Conservation (phyloP, 1,140 invertebrate genomes). For the Galleria mellonella region DNA sequence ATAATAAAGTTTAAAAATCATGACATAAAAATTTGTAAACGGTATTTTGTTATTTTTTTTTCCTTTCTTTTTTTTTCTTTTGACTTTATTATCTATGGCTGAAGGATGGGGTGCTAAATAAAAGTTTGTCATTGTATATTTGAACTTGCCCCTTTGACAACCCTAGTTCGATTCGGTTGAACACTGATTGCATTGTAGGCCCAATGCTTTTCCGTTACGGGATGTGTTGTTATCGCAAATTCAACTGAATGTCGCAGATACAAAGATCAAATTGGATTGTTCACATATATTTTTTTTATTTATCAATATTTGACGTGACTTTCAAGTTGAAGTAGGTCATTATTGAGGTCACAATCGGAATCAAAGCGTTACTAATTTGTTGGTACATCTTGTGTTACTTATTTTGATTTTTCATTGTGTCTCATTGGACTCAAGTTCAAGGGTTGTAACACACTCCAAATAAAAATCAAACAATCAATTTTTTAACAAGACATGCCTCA, state of each 20-base stretch:
- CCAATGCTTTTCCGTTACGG: not conserved
- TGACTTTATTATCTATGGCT: slow-evolving; percentile 54
- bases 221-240: not conserved
- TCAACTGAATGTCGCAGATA: not conserved
- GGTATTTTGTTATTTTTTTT: slow-evolving; percentile 27
- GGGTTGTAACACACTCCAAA: not conserved
- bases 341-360: slow-evolving; percentile 25
- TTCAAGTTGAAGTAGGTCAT: slow-evolving; percentile 20
- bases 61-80: slow-evolving; percentile 16
- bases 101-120: slow-evolving; percentile 53
- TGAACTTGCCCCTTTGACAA: slow-evolving; percentile 48
- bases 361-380: slow-evolving; percentile 22
- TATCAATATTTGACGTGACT: not conserved
- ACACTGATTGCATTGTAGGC: slow-evolving; percentile 4
- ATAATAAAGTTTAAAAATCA: slow-evolving; percentile 55
- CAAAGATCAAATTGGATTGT: not conserved
- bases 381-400: slow-evolving; percentile 13
- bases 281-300: not conserved
- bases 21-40: slow-evolving; percentile 70
- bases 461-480: too few species aligned
- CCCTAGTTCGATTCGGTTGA: slow-evolving; percentile 37
- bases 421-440: not conserved
- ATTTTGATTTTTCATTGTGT: slow-evolving; percentile 21
- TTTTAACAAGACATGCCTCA: too few species aligned
- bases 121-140: slow-evolving; percentile 51